Base-by-base conservation (phyloP, 2,888 invertebrate genomes). In the Oscheius sp. region DNA sequence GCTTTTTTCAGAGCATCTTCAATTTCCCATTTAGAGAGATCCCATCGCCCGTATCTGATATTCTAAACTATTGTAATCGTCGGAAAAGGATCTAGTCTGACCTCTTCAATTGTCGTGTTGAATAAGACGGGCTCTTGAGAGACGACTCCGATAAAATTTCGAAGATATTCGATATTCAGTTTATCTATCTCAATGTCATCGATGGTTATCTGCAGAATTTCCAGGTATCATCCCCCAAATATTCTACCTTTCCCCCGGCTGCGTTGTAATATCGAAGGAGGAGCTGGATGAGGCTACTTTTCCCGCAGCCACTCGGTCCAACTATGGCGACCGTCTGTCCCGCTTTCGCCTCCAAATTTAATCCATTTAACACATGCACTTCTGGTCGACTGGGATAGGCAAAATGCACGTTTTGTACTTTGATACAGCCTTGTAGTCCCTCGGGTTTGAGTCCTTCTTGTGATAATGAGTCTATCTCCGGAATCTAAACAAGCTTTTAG, bases 61-160 rank as follows among this genome's bases (percentile, higher is more conserved):
- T 91, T 91, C 46, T 91, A 45, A 80, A 35, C 9, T 35, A 35
- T 9, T 3, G 35, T 35, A 35, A 13, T 3, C 16, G 2, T 5
- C 21, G 49, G 21, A 13, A 49, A 5, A 9, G 35, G 35, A 9
- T n/a, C n/a, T n/a, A 45, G 46, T 2, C 79, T 9, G 2, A 68
- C 91, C 78, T 91, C 90, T n/a, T 87, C 88, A 64, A 91, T 91
- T 7, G 90, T 89, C 0, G 88, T 88, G 25, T 89, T 90, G 84
- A 91, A 91, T 13, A 96, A 91, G 5, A 95, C 92, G 1, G 91
- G 91, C 79, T 91, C 83, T 58, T 83, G 83, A 29, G 73, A 74
- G 35, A 89, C 89, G 12, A 89, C 84, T 0, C 89, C 89, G 59
- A 89, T 85, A 18, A 83, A 72, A 21, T 85, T 82, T 46, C 91